Base-by-base conservation (phyloP, 2,113 vertebrate species). In the Pachypanchax playfairii region DNA sequence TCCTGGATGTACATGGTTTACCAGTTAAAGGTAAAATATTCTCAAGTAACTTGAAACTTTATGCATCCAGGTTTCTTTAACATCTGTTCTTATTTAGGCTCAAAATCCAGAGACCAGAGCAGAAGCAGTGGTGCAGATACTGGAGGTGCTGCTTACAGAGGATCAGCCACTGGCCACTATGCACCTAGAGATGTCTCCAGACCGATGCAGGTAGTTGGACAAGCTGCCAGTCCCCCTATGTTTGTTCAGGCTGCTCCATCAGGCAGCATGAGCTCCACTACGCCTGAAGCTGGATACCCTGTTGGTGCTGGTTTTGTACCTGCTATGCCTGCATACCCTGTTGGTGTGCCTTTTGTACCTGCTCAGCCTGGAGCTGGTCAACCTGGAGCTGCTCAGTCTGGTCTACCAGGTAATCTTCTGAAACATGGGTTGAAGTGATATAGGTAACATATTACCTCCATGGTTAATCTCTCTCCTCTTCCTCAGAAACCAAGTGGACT, bases 11-110 rank as follows among this genome's bases (percentile, higher is more conserved):
- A 4, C 46, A 28, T 35, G 38, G 73, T 1, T 0, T 42, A 3
- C 75, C 75, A 25, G 1, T 60, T 4, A 49, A 60, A 53, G 77
- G 70, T 80, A 35, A 39, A 1, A 18, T 10, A 2, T 13, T 18
- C 15, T 15, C n/a, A n/a, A n/a, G n/a, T n/a, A n/a, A n/a, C n/a
- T n/a, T n/a, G n/a, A n/a, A n/a, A n/a, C n/a, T n/a, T n/a, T n/a
- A n/a, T n/a, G n/a, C n/a, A n/a, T 11, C 3, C 14, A n/a, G 8
- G 7, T 18, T n/a, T 20, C n/a, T 6, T 26, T 3, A 17, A 17
- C 14, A 9, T 11, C 14, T 15, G 1, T 33, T 0, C 21, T 2
- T 1, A 6, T 11, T 21, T 5, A 47, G 57, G 21, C 15, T 47
- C 29, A 3, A 20, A 25, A 36, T 47, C 29, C 17, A 22, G 15